Evolutionary conservation across 2,888 invertebrate species (phyloP), one percentile per base, ranked within the genome.

Genomic region (Drosophila prostipennis): DNA sequence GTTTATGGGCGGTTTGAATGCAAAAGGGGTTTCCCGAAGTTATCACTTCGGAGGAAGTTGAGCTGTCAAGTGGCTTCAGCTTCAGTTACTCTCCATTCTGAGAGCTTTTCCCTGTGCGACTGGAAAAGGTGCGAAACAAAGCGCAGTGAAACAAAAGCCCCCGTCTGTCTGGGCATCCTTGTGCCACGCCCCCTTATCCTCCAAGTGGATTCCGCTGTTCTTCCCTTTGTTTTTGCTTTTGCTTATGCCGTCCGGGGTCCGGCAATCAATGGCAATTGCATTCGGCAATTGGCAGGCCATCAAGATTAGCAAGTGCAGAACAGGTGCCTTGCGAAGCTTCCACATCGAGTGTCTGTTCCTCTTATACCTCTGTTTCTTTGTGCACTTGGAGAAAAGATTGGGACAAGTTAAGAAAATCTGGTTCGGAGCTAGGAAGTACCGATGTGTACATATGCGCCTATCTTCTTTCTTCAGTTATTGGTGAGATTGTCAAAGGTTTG

Each of bases 261-360:
- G 54, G 63, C 64, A 74, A 61, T 77, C 61, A 67, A 67, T 59
- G 59, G 60, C 63, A 72, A 76, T 65, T 70, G 74, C 74, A 60
- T 60, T 78, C 61, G 78, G 58, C 80, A 76, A 78, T 79, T 74
- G 76, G 72, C 73, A 82, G 80, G 64, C 70, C 65, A 82, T 78
- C 75, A 72, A 79, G 82, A 79, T 82, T 72, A 78, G 72, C 49
- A 23, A 19, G 55, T 40, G 52, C 58, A 54, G 59, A 57, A 16
- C 43, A 37, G 57, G 57, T 57, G 40, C 45, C 60, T 46, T 51
- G 57, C 34, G 51, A 7, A 51, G 23, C 32, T 60, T 32, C 39
- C 32, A n/a, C 48, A 36, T 26, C 40, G 40, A 61, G 40, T 63
- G 42, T 63, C 61, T 61, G 48, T 48, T 51, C 6, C 65, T 46